These are phyloP conservation scores for Notodonta ziczac DNA, from an alignment of 2,888 invertebrate genomes.

Conservation along the genomic window DNA sequence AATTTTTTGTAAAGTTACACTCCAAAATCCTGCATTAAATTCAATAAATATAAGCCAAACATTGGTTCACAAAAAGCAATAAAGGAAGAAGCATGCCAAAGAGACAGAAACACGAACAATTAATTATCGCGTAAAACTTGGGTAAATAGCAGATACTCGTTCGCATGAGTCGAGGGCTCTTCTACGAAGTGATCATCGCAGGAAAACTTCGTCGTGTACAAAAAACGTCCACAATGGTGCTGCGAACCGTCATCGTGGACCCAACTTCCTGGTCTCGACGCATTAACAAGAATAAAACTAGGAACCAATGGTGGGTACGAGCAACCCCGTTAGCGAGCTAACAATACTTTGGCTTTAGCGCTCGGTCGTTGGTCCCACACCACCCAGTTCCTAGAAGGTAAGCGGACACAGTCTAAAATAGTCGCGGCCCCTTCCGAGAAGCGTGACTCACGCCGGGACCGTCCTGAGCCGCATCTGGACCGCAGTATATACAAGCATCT, in stretches of 20 bases:
- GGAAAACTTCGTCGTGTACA: background rate
- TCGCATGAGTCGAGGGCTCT: too few species aligned
- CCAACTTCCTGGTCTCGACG: constrained; percentile 54
- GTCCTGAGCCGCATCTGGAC: constrained; percentile 77
- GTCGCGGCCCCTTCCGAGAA: constrained; percentile 80
- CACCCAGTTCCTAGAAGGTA: constrained; percentile 81
- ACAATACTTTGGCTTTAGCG: constrained; percentile 76
- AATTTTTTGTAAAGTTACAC: background rate
- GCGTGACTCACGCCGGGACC: constrained; percentile 75
- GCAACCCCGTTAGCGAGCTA: constrained; percentile 77
- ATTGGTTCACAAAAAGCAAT: too few species aligned
- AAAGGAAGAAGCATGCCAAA: too few species aligned
- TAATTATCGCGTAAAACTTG: too few species aligned
- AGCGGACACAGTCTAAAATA: constrained; percentile 83
- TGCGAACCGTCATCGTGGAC: constrained; percentile 11
- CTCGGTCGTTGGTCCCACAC: constrained; percentile 81
- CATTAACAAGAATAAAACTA: constrained; percentile 67
- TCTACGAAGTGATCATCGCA: background rate
- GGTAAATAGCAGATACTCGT: too few species aligned
- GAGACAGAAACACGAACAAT: too few species aligned
- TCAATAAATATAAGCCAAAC: too few species aligned
- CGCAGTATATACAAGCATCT: constrained; percentile 47
- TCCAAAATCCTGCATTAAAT: background rate
- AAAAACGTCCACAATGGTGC: background rate
- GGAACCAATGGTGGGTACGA: constrained; percentile 62